phyloP scores from a whole-genome alignment of 2,113 vertebrate genomes.

The Nyctibius bracteatus region DNA sequence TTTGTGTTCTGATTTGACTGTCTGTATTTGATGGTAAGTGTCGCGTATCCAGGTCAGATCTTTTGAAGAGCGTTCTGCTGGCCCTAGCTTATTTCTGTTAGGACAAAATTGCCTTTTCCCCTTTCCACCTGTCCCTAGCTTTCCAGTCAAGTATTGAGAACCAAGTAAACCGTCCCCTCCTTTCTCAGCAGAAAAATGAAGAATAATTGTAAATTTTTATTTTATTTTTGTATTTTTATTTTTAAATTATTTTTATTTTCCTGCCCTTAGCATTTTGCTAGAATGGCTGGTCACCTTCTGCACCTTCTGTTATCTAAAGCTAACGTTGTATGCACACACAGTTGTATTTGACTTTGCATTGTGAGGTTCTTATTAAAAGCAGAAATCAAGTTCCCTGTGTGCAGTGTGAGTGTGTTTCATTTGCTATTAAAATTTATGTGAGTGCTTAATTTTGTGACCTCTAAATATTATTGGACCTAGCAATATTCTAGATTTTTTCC shows the following conservation, averaged over 20 bases:
- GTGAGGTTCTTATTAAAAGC: not conserved
- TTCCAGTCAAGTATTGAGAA: not conserved
- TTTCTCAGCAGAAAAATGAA: not conserved
- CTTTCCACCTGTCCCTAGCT: not conserved
- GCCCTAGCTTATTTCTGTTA: not conserved
- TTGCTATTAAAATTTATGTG: not conserved
- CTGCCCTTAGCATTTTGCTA: not conserved
- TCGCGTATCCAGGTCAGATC: not conserved
- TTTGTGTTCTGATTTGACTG: not conserved
- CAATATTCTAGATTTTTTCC: not conserved
- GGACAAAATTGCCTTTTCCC: not conserved
- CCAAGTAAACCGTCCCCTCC: fast-evolving
- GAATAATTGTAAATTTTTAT: not conserved
- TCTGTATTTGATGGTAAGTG: not conserved
- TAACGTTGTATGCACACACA: not conserved
- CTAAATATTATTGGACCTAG: not conserved
- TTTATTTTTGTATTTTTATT: not conserved
- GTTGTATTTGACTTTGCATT: not conserved
- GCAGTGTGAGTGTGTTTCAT: not conserved
- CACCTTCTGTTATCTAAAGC: not conserved
- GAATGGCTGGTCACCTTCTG: not conserved
- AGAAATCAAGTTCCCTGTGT: not conserved
- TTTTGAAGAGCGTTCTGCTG: not conserved
- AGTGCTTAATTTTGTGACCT: not conserved
- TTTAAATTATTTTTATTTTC: not conserved